Conservation (phyloP, 30 jellyfish, hydroid and myxozoan species). For the Pelagia noctiluca region DNA sequence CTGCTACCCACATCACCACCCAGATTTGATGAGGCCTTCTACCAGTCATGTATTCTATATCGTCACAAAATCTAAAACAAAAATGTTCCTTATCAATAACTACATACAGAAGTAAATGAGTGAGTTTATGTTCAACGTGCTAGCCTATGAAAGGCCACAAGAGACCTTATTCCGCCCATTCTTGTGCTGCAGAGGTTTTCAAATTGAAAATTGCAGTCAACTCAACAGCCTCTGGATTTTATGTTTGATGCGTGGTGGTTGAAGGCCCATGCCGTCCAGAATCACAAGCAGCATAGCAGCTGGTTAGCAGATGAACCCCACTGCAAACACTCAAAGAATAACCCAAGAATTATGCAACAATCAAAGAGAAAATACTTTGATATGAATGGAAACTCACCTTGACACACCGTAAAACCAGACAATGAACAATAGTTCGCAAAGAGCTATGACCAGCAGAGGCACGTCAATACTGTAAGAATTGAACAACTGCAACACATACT, state of each 20-base stretch:
- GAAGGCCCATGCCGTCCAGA: no score
- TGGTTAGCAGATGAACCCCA: background rate
- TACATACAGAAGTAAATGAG: no score
- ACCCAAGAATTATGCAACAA: background rate
- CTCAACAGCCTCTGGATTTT: no score
- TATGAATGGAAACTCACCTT: conserved; percentile 54
- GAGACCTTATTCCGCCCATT: no score
- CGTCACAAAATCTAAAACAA: conserved; percentile 77
- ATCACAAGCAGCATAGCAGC: no score
- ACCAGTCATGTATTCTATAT: conserved; percentile 87
- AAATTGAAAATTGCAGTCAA: no score
- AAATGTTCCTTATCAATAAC: no score
- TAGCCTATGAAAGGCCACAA: no score
- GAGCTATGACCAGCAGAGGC: conserved; percentile 75
- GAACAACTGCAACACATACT: conserved; percentile 79
- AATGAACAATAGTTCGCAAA: conserved; percentile 66
- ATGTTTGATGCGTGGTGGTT: no score
- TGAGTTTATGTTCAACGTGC: no score
- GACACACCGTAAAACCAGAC: conserved; percentile 78
- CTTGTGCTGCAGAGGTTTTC: no score
- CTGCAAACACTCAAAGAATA: background rate
- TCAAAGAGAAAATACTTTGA: background rate
- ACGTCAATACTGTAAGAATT: conserved; percentile 82
- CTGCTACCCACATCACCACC: conserved; percentile 70
- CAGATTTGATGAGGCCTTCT: conserved; percentile 69